These are phyloP conservation scores for Picathartes gymnocephalus DNA, from an alignment of 2,113 vertebrate genomes.

Conservation along the genomic window DNA sequence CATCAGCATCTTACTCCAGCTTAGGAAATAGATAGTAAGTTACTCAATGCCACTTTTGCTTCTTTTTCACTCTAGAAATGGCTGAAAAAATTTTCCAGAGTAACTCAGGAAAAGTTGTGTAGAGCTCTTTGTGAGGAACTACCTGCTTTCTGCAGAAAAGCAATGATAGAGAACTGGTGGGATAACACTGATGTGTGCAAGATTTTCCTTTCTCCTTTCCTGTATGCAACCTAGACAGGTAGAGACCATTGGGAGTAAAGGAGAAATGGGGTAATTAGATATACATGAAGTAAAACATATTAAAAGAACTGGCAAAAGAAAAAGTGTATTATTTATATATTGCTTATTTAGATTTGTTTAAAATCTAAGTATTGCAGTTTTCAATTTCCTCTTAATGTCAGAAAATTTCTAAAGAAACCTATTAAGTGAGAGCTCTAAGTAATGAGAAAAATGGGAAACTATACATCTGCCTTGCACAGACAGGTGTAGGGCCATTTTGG, in stretches of 20 bases:
- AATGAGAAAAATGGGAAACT: not conserved
- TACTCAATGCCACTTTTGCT: accelerated
- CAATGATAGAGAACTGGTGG: not conserved
- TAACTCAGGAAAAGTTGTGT: not conserved
- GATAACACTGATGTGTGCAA: not conserved
- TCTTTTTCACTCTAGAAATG: not conserved
- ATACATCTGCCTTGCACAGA: not conserved
- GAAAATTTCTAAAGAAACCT: not conserved
- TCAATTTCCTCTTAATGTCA: not conserved
- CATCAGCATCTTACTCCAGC: not conserved
- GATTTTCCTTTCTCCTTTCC: not conserved
- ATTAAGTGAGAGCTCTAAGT: not conserved
- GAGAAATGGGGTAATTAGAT: not conserved
- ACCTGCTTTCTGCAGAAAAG: not conserved
- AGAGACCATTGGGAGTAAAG: not conserved
- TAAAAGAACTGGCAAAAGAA: not conserved
- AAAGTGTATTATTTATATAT: not conserved
- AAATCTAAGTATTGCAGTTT: not conserved
- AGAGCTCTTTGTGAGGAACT: not conserved
- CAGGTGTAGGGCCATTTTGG: not conserved
- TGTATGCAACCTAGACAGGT: not conserved
- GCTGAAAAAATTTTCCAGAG: not conserved
- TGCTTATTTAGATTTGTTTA: not conserved
- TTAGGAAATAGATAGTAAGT: not conserved
- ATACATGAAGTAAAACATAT: not conserved